A percentile compares a stretch with the other conserved stretches of the same genome.
phyloP scores from a whole-genome alignment of 2,888 invertebrate species.

The Pandemis heparana region DNA sequence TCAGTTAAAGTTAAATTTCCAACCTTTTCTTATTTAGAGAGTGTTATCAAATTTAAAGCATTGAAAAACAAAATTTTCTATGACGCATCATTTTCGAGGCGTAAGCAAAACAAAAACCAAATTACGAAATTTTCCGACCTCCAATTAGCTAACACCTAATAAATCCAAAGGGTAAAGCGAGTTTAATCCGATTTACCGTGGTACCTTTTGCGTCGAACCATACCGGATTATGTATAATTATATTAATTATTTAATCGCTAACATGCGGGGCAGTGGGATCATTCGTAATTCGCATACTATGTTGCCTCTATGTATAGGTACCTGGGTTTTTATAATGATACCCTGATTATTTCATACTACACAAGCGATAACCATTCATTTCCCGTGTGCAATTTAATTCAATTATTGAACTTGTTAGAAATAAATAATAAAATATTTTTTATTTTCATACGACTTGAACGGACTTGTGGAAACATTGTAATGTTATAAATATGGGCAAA shows the following conservation, averaged over 20 bases:
- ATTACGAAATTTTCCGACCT: too few species aligned
- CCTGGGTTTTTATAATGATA: constrained; percentile 50
- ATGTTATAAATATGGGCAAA: too few species aligned
- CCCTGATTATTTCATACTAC: constrained; percentile 46
- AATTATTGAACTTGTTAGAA: background rate
- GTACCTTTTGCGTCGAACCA: constrained; percentile 25
- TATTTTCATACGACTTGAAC: too few species aligned
- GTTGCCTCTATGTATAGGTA: background rate
- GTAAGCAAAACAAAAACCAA: too few species aligned
- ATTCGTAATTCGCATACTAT: constrained; percentile 44
- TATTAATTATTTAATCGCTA: constrained; percentile 65
- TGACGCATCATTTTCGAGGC: too few species aligned
- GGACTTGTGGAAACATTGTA: too few species aligned
- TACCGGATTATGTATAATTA: constrained; percentile 42
- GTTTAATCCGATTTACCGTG: constrained; percentile 17
- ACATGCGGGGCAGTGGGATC: constrained; percentile 54
- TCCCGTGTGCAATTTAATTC: background rate
- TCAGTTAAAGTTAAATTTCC: too few species aligned
- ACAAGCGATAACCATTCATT: constrained; percentile 18
- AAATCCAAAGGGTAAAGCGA: background rate
- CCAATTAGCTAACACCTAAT: background rate
- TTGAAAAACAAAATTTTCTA: too few species aligned
- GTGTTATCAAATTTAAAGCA: too few species aligned
- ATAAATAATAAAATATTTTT: too few species aligned
- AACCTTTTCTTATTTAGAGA: too few species aligned